phyloP scores from a whole-genome alignment of 2,888 invertebrate species.

The Cryptocheilus praepositus region DNA sequence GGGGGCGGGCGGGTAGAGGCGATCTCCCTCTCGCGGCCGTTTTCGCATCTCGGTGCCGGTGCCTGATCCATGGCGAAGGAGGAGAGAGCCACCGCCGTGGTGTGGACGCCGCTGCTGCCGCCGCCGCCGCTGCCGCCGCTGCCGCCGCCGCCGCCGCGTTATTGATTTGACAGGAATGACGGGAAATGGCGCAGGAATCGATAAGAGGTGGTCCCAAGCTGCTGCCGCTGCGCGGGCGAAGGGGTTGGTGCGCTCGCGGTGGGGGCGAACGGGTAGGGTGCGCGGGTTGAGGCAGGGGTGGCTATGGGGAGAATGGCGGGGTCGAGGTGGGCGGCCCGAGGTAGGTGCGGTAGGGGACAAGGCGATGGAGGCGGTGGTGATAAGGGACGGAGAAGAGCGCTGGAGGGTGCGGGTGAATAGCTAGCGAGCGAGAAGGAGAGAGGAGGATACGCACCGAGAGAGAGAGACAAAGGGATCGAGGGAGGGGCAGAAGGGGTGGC shows the following conservation, averaged over 20 bases:
- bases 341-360: slow-evolving; percentile 7
- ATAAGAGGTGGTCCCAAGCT: slow-evolving; percentile 67
- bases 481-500: slow-evolving; percentile 46
- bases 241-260: slow-evolving; percentile 25
- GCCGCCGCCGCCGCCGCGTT: slow-evolving; percentile 48
- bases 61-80: slow-evolving; percentile 44
- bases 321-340: slow-evolving; percentile 5
- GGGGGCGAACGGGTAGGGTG: slow-evolving; percentile 14
- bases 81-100: slow-evolving; percentile 29
- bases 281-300: slow-evolving; percentile 17
- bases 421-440: slow-evolving; percentile 6
- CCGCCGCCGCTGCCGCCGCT: slow-evolving; percentile 17
- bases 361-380: not conserved
- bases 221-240: slow-evolving; percentile 48
- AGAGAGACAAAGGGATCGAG: slow-evolving; percentile 37
- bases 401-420: slow-evolving; percentile 6
- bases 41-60: slow-evolving; percentile 46
- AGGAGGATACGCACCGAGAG: slow-evolving; percentile 12
- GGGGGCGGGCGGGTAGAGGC: slow-evolving; percentile 2
- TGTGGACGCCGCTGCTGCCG: slow-evolving; percentile 7
- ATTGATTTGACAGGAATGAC: slow-evolving; percentile 72
- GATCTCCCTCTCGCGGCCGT: slow-evolving; percentile 20
- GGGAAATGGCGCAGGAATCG: slow-evolving; percentile 74
- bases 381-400: not conserved
- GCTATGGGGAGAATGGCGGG: slow-evolving; percentile 11